Base-by-base conservation (phyloP, 1,140 invertebrate genomes). In the Aphidius ervi region DNA sequence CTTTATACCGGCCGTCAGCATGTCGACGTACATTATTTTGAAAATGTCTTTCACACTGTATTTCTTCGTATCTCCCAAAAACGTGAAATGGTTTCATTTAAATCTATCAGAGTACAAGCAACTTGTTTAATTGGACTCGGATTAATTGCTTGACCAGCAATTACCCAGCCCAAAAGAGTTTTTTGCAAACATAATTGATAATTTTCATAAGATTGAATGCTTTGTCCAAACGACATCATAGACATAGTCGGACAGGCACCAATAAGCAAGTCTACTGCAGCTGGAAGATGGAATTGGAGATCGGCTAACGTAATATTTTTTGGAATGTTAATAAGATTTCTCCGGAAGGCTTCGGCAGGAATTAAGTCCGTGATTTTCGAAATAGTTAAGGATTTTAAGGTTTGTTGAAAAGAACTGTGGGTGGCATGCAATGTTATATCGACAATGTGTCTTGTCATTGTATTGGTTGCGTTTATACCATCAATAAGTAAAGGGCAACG, bases 31-130 rank as follows among this genome's bases (percentile, higher is more conserved):
- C 59, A 56, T 58, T 65, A 55, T 67, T 57, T 10, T 47, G 10
- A 56, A 68, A 72, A 42, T 68, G 60, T 52, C 63, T 20, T 62
- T 72, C 66, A 52, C 68, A 71, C 23, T 7, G 9, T 20, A 20
- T 37, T 46, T 71, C 68, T 31, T 70, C 67, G 1, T 54, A 66
- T 61, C 49, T 63, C 58, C 66, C 64, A 64, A 39, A 68, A 68
- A 43, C 48, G 57, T 2, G 23, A 43, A 2, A 66, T 55, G 5
- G 54, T 43, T 6, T 62, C 16, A 9, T 46, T 23, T 5, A 56
- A 48, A 39, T 61, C 49, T 2, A 54, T 59, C 9, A 65, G n/a
- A 39, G 59, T 10, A 48, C 64, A 66, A 31, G 10, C 43, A 39
- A 23, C 37, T 9, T 37, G 41, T 46, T 23, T 40, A 42, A 31